These are phyloP conservation scores for Cephus spinipes DNA, from an alignment of 2,888 invertebrate species.

Conservation along the genomic window DNA sequence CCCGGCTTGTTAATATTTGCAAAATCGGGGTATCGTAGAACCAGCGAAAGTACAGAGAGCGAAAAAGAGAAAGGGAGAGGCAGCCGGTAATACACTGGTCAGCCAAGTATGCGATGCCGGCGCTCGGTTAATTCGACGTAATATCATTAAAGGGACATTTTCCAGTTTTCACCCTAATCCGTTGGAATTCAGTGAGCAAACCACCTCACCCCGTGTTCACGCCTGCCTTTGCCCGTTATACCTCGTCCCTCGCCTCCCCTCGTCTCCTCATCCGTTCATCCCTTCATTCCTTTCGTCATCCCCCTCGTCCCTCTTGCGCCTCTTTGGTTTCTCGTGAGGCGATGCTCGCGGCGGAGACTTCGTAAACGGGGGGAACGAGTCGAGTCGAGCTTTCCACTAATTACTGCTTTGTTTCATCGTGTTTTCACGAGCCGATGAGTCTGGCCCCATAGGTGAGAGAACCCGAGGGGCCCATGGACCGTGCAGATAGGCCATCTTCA, in stretches of 20 bases:
- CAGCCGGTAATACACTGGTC: background rate
- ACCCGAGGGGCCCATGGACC: background rate
- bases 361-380: conserved; percentile 10
- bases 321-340: conserved; percentile 26
- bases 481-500: background rate
- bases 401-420: conserved; percentile 61
- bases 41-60: background rate
- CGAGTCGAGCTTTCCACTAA: conserved; percentile 56
- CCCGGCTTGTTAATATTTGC: background rate
- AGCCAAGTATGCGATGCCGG: background rate
- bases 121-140: conserved; percentile 58
- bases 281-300: conserved; percentile 22
- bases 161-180: conserved; percentile 66
- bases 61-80: background rate
- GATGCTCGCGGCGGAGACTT: conserved; percentile 1
- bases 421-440: conserved; percentile 52
- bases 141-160: conserved; percentile 66
- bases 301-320: conserved; percentile 22
- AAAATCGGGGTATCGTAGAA: background rate
- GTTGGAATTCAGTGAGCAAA: conserved; percentile 64
- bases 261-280: conserved; percentile 29
- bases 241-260: conserved; percentile 27
- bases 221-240: conserved; percentile 59
- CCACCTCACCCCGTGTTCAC: conserved; percentile 52
- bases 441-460: conserved; percentile 24